Conservation (phyloP, 2,113 vertebrate genomes). For the Phyllopteryx taeniolatus region DNA sequence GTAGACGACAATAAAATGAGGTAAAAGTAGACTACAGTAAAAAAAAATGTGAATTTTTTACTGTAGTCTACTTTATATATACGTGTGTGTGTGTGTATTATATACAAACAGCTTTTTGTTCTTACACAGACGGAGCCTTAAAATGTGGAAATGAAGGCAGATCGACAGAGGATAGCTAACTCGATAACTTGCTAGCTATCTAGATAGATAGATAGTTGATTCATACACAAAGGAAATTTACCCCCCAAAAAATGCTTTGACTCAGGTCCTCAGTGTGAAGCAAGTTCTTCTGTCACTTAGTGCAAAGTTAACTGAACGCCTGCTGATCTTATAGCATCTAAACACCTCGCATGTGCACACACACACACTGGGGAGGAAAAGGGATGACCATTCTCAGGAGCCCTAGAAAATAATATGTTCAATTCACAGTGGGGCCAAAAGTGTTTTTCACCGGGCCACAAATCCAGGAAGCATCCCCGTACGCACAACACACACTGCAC, state of each 20-base stretch:
- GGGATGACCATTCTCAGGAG: background rate
- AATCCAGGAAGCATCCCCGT: no score
- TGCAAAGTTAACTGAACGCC: constrained; percentile 37
- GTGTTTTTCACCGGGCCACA: background rate
- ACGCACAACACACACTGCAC: background rate
- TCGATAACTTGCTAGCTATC: background rate
- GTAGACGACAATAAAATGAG: no score
- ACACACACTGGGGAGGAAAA: background rate
- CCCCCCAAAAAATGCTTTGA: background rate
- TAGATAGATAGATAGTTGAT: background rate
- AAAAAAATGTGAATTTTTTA: no score
- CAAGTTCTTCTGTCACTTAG: constrained; percentile 19
- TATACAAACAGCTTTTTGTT: background rate
- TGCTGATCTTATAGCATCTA: constrained; percentile 40
- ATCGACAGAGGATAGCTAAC: background rate
- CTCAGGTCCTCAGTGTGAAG: background rate
- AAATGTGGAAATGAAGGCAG: background rate
- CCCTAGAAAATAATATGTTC: background rate
- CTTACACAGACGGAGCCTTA: no score
- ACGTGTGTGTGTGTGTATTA: no score
- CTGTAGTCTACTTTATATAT: no score
- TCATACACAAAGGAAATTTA: no score
- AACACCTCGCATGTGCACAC: constrained; percentile 33
- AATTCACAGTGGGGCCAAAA: background rate
- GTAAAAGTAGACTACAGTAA: no score